A percentile compares a stretch with the other conserved stretches of the same genome.
Evolutionary conservation across 2,888 invertebrate genomes (phyloP).

Genomic region (Belgica antarctica): DNA sequence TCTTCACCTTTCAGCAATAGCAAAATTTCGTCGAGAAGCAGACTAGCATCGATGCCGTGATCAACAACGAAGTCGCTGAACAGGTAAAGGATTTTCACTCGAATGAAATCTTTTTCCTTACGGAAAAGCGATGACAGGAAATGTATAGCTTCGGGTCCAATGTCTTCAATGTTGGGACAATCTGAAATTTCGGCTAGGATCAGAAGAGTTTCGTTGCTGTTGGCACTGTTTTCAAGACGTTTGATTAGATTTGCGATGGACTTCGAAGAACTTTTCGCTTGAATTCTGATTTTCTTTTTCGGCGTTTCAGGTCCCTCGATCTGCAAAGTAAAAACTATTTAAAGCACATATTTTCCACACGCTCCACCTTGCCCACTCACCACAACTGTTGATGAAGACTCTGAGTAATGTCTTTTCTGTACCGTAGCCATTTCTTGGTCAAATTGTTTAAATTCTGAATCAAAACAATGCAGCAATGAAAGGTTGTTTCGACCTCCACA

Average conservation of each 20-base stretch:
- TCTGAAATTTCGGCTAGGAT: constrained; percentile 34
- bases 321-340: neutral
- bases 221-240: neutral
- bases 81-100: constrained; percentile 40
- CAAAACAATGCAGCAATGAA: too few species aligned
- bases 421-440: constrained; percentile 23
- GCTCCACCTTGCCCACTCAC: neutral
- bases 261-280: neutral
- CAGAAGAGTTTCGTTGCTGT: constrained; percentile 30
- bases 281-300: constrained; percentile 27
- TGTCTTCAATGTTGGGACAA: constrained; percentile 18
- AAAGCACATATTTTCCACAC: neutral
- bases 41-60: constrained; percentile 44
- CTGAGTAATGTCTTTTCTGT: constrained; percentile 22
- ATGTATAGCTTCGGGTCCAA: neutral
- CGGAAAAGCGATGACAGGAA: constrained; percentile 1
- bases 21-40: constrained; percentile 53
- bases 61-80: constrained; percentile 34
- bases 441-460: neutral
- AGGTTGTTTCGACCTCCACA: too few species aligned
- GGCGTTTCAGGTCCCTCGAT: constrained; percentile 10
- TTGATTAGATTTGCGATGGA: constrained; percentile 12
- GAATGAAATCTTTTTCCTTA: constrained; percentile 32
- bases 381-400: neutral
- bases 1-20: constrained; percentile 51